These are phyloP conservation scores for Reinhardtius hippoglossoides DNA, from an alignment of 2,113 vertebrate species.

Conservation along the genomic window DNA sequence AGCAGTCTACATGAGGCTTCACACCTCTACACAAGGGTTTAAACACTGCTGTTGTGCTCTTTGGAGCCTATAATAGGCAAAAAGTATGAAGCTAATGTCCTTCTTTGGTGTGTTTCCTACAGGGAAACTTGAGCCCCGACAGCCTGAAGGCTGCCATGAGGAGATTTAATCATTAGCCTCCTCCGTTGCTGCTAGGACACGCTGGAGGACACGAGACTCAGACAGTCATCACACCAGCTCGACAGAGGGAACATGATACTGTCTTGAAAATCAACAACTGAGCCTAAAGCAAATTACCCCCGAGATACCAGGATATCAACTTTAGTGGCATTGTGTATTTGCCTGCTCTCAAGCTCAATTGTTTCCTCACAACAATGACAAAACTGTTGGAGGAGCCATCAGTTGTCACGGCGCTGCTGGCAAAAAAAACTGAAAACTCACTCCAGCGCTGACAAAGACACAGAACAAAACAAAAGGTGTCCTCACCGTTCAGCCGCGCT, in stretches of 20 bases:
- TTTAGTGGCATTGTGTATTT: background rate
- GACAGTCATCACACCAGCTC: constrained; percentile 30
- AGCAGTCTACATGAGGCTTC: background rate
- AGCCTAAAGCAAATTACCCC: constrained; percentile 7
- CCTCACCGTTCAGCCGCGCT: constrained; percentile 91
- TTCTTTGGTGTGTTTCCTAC: constrained; percentile 34
- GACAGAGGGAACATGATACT: constrained; percentile 2
- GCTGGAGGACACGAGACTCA: constrained; percentile 45
- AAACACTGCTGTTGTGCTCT: background rate
- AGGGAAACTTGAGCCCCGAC: constrained; percentile 25
- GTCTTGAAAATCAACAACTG: constrained; percentile 1
- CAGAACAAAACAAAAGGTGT: constrained; percentile 22
- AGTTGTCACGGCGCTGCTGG: background rate
- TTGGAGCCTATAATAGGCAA: background rate
- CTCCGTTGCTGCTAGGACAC: constrained; percentile 43
- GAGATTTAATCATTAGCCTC: constrained; percentile 57
- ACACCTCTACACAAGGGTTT: background rate
- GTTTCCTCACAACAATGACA: constrained; percentile 1
- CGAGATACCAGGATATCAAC: constrained; percentile 10
- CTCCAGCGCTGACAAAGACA: background rate
- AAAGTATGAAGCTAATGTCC: constrained; percentile 17
- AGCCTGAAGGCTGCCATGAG: constrained; percentile 44
- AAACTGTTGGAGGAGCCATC: background rate
- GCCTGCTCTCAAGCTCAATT: constrained; percentile 3
- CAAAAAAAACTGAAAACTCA: constrained; percentile 2